Evolutionary conservation across 2,113 vertebrate species (phyloP).

Genomic region (Thalassoma bifasciatum): DNA sequence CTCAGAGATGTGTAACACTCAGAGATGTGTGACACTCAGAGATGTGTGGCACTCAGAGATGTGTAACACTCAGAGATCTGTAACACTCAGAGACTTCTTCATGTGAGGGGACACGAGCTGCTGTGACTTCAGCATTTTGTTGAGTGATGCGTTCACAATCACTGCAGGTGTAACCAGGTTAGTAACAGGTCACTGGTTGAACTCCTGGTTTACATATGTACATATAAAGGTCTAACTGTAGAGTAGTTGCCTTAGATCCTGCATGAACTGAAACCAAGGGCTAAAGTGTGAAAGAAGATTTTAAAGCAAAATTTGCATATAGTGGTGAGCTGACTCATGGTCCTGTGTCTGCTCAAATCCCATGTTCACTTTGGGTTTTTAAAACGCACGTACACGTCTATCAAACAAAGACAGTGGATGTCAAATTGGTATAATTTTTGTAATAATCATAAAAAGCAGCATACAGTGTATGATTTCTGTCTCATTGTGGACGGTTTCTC

Average conservation of each 20-base stretch:
- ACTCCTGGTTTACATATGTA: background rate
- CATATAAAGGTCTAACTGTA: background rate
- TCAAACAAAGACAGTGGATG: background rate
- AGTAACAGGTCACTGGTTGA: background rate
- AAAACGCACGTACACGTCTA: background rate
- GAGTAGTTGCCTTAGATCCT: background rate
- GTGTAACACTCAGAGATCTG: no score
- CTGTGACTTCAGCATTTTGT: background rate
- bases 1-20: no score
- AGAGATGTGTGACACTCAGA: no score
- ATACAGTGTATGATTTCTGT: no score
- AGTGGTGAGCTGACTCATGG: background rate
- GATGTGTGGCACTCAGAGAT: no score
- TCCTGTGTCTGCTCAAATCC: no score
- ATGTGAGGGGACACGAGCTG: no score
- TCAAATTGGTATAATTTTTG: background rate
- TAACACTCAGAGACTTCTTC: background rate
- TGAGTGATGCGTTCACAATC: background rate
- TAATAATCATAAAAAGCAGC: background rate
- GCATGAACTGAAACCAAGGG: background rate
- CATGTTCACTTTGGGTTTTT: background rate
- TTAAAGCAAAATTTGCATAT: background rate
- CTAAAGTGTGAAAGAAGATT: background rate
- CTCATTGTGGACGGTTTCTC: no score
- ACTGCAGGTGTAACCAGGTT: constrained; percentile 13